Conservation (phyloP, 1,140 invertebrate genomes). For the Sminthurinus signatus region DNA sequence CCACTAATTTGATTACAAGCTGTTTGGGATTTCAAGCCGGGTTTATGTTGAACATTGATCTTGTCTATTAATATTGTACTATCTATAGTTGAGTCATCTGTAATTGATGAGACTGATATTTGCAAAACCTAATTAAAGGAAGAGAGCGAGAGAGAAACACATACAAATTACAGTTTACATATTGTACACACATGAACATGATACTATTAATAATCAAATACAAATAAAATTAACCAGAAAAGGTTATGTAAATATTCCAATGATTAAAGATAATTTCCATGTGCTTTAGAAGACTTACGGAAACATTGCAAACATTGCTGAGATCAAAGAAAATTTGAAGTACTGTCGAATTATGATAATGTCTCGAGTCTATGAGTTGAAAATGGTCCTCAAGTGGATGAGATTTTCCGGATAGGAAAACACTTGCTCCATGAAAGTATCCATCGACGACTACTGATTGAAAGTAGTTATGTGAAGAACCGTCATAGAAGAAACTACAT, state of each 20-base stretch:
- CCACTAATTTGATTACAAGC: neutral
- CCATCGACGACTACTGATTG: too few species aligned
- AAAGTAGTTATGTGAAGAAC: neutral
- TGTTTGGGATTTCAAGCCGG: neutral
- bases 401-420: too few species aligned
- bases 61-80: neutral
- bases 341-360: too few species aligned
- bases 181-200: neutral
- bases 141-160: neutral
- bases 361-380: too few species aligned
- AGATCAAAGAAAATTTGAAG: too few species aligned
- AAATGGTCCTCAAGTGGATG: too few species aligned
- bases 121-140: constrained; percentile 2
- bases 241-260: neutral
- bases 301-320: neutral
- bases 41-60: neutral
- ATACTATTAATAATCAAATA: too few species aligned
- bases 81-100: neutral
- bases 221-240: neutral
- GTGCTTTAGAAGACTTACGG: neutral
- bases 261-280: neutral
- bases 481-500: neutral
- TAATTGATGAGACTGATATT: neutral
- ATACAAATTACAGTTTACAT: neutral
- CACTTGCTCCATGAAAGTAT: too few species aligned